Base-by-base conservation (phyloP, 2,113 vertebrate species). In the Leucoraja erinaceus region DNA sequence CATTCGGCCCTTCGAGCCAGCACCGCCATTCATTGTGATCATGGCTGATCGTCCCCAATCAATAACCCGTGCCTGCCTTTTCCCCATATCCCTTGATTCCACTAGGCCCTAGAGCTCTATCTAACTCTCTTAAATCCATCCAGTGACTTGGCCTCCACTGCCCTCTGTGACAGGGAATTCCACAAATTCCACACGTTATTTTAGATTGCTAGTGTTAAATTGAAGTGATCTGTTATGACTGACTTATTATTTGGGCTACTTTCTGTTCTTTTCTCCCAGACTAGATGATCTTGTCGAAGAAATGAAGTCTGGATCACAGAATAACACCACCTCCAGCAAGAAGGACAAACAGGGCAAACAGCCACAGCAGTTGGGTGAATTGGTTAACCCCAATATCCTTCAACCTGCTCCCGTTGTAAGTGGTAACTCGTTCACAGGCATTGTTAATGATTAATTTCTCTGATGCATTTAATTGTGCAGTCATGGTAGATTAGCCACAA, bases 371-470 rank as follows among this genome's bases (percentile, higher is more conserved):
- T 94, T 95, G 75, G 94, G 97, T 93, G 95, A 97, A 76, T 95
- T 99, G 84, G 96, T 99, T 94, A 99, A 99, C 95, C 99, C 98
- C 11, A 96, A 94, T 93, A 96, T 99, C 63, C 94, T 95, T 91
- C 97, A 98, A 95, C 94, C 96, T 66, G 96, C 98, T 90, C 99
- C 98, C 88, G 93, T 98, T 97, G 99, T 97, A 93, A 96, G 96
- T 96, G 68, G 0, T 54, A 18, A 90, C 14, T 10, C 31, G 47
- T 47, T 47, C 18, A 72, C 22, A 47, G 28, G 47, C 16, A 47
- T 6, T 72, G 20, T 9, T 10, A 25, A 12, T 91, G 18, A n/a
- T 63, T n/a, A 63, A 63, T 63, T 28, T 86, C n/a, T 61, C 14
- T 59, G 56, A 10, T 61, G 18, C 22, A 56, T 56, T 59, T 28